Conservation (phyloP, 2,797 vertebrate genomes). For the Basileuterus tristriatus region DNA sequence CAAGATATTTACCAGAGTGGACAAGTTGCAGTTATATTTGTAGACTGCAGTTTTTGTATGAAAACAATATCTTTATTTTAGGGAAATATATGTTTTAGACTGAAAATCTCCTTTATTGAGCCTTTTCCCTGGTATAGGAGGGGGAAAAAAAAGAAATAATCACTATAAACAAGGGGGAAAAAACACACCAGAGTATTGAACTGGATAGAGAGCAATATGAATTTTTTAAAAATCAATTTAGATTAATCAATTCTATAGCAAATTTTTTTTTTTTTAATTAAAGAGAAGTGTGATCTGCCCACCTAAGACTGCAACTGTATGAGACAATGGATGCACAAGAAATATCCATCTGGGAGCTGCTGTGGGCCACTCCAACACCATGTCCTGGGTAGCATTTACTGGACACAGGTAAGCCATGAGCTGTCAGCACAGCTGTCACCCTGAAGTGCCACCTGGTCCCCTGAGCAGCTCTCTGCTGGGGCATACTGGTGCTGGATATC, state of each 20-base stretch:
- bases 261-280: background rate
- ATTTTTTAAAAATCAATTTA: background rate
- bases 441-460: background rate
- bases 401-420: background rate
- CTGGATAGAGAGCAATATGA: background rate
- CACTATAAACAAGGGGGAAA: rapidly evolving
- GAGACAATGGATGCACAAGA: background rate
- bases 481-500: background rate
- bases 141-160: rapidly evolving
- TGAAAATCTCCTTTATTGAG: background rate
- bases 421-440: background rate
- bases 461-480: background rate
- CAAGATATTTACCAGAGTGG: background rate
- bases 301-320: background rate
- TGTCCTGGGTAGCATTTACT: background rate
- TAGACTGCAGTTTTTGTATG: background rate
- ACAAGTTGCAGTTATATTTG: background rate
- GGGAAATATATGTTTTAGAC: background rate
- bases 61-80: background rate
- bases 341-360: background rate
- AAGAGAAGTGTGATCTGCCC: background rate
- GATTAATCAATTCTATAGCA: background rate
- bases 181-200: rapidly evolving
- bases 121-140: background rate
- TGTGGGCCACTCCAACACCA: rapidly evolving